phyloP scores from a whole-genome alignment of 2,797 vertebrate genomes.

The Coluber constrictor region DNA sequence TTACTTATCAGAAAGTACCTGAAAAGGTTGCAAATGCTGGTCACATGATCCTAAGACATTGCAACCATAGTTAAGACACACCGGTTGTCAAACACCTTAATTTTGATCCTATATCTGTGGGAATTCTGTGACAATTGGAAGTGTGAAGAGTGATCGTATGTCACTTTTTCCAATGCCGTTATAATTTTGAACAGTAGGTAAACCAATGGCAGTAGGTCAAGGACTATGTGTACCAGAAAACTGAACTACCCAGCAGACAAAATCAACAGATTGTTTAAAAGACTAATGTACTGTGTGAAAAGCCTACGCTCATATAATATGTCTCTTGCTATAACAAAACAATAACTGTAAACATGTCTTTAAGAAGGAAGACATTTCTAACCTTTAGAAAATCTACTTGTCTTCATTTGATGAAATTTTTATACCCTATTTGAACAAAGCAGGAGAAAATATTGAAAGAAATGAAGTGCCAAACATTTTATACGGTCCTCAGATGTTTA shows the following conservation, averaged over 20 bases:
- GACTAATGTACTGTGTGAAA: background rate
- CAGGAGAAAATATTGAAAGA: background rate
- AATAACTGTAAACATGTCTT: background rate
- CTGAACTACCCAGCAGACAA: background rate
- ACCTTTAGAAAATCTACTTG: background rate
- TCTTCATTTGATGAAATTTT: background rate
- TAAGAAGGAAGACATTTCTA: background rate
- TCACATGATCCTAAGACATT: background rate
- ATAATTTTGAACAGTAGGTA: background rate
- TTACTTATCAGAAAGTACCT: background rate
- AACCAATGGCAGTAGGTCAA: background rate
- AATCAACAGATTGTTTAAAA: background rate
- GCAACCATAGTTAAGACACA: background rate
- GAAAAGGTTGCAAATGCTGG: background rate
- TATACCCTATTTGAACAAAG: background rate
- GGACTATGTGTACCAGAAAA: background rate
- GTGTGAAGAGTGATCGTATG: background rate
- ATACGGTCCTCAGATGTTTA: background rate
- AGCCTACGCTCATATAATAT: background rate
- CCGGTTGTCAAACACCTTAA: background rate
- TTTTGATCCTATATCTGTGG: background rate
- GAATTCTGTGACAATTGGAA: background rate
- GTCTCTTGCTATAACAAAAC: background rate
- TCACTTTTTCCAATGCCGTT: background rate
- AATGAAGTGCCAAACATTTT: background rate